phyloP scores from a whole-genome alignment of 2,888 invertebrate genomes.

The Meloe dianella region DNA sequence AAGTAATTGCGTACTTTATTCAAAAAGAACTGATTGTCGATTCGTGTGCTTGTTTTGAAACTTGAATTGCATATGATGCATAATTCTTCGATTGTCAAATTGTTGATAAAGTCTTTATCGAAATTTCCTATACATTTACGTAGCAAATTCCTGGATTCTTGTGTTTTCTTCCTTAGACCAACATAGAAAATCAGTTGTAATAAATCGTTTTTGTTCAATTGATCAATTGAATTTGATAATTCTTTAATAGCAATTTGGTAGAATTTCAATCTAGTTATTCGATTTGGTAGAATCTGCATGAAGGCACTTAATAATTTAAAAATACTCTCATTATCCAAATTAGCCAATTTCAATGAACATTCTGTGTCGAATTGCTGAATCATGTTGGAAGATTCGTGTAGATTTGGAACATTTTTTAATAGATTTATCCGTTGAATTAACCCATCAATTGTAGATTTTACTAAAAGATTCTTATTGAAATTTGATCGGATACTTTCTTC shows the following conservation, averaged over 20 bases:
- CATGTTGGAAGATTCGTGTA: conserved; percentile 39
- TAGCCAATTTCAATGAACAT: conserved; percentile 46
- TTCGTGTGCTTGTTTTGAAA: conserved; percentile 56
- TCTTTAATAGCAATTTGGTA: conserved; percentile 48
- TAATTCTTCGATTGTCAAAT: conserved; percentile 52
- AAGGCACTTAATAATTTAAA: conserved; percentile 49
- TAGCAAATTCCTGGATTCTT: conserved; percentile 44
- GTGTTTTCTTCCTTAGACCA: conserved; percentile 52
- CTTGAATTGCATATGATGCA: conserved; percentile 56
- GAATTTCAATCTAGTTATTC: conserved; percentile 48
- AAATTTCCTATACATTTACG: conserved; percentile 48
- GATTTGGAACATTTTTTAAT: conserved; percentile 25
- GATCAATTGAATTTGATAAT: conserved; percentile 40
- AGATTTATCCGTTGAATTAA: conserved; percentile 34
- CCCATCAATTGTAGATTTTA: conserved; percentile 29
- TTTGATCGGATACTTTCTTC: background rate
- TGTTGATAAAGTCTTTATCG: conserved; percentile 37
- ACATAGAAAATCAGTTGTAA: conserved; percentile 56
- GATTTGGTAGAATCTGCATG: conserved; percentile 49
- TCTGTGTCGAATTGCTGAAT: conserved; percentile 50
- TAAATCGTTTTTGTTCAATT: conserved; percentile 48
- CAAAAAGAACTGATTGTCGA: conserved; percentile 48
- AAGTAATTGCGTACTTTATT: conserved; percentile 49
- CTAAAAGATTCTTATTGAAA: conserved; percentile 21
- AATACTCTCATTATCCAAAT: conserved; percentile 41